Base-by-base conservation (phyloP, 2,797 vertebrate genomes). In the Scyliorhinus canicula region DNA sequence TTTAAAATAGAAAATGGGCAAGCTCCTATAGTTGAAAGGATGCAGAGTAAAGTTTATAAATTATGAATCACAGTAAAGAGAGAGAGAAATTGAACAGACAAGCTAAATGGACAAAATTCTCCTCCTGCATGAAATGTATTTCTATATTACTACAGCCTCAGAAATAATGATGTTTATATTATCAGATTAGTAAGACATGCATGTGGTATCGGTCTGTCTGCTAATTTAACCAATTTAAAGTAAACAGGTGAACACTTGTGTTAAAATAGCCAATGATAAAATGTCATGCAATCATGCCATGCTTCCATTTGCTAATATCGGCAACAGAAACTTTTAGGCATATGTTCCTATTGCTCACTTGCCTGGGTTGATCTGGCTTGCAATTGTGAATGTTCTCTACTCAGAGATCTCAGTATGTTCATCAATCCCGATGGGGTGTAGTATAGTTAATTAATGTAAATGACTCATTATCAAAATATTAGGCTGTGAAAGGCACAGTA, bases 391-490 rank as follows among this genome's bases (percentile, higher is more conserved):
- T 44, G 28, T 65, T 91, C 35, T 40, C 60, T 65, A 91, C 63
- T 91, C 40, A 24, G 55, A 40, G 55, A 16, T 90, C 40, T 60
- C 86, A 90, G 55, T 57, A 91, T 63, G 44, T 63, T 91, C 19
- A 0, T 16, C 88, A 91, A 47, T 63, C 16, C 14, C 35, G 44
- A 65, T 91, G 88, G 60, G 60, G 11, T 65, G 9, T 63, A 40
- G 0, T 63, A n/a, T 35, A 44, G 60, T 40, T 91, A 63, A 91
- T 44, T 26, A 40, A 91, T 57, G 88, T 63, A 65, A 65, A 63
- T 65, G 52, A 91, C n/a, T 91, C 57, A 91, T 90, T 60, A 65
- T 91, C 60, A 26, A 63, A 65, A n/a, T 65, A 91, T 65, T 91
- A 60, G 86, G 35, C 86, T 63, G 57, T 35, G 63, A 90, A 90